These are phyloP conservation scores for Pseudoips prasinana DNA, from an alignment of 2,888 invertebrate genomes.

Conservation along the genomic window DNA sequence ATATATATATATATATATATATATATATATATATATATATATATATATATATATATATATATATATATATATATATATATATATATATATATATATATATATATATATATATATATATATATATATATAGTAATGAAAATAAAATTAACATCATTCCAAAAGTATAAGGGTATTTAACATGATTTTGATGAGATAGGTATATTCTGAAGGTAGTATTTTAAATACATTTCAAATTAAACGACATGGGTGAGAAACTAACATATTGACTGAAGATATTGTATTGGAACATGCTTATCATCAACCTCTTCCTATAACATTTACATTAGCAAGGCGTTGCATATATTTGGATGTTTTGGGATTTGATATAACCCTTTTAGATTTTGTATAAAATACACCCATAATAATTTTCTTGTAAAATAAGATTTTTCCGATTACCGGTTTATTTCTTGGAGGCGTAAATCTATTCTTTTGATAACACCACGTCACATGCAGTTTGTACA, in stretches of 20 bases:
- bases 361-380: conserved; percentile 1
- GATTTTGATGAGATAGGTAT: conserved; percentile 8
- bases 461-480: too few species aligned
- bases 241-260: conserved; percentile 13
- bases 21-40: too few species aligned
- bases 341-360: conserved; percentile 6
- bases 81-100: too few species aligned
- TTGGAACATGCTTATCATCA: conserved; percentile 8
- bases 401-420: conserved; percentile 2
- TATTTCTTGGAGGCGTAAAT: conserved; percentile 6
- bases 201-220: conserved; percentile 7
- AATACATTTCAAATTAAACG: conserved; percentile 12
- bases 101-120: too few species aligned
- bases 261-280: conserved; percentile 5
- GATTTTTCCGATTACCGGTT: conserved; percentile 11
- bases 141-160: conserved; percentile 1
- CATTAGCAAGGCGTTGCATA: conserved; percentile 10
- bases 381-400: conserved; percentile 7
- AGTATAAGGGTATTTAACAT: conserved; percentile 4
- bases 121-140: conserved; percentile 5
- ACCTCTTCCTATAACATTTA: conserved; percentile 10
- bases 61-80: too few species aligned
- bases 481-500: too few species aligned
- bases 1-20: too few species aligned
- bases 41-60: too few species aligned